Base-by-base conservation (phyloP, 2,888 invertebrate genomes). In the Achlya flavicornis region DNA sequence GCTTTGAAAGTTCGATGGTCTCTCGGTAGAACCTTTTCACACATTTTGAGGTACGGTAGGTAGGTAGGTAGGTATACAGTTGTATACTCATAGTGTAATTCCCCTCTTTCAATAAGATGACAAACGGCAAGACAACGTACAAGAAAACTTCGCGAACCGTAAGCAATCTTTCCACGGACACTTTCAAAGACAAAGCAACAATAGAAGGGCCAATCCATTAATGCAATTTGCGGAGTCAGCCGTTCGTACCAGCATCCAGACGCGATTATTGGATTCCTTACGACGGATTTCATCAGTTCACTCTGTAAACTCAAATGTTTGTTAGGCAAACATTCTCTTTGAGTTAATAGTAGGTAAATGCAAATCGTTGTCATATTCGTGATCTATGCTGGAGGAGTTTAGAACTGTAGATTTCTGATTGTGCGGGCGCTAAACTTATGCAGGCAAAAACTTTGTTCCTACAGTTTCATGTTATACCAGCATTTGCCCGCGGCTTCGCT, bases 221-320 rank as follows among this genome's bases (percentile, higher is more conserved):
- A 85, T 84, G 79, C 81, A 80, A 85, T 85, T 84, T 84, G 79
- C 75, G 72, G 74, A 77, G 79, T 78, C 83, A 83, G 83, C 78
- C 73, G 75, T 76, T 74, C 76, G 75, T 73, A 70, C 73, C 71
- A 53, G 53, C 19, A 53, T 53, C 53, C 48, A 62, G 62, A 48
- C 26, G 26, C 41, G 57, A 73, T 74, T 80, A 80, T 78, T 79
- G 75, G 76, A 80, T 78, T 78, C 73, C 68, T 70, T 60, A 67
- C 70, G 72, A 74, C 69, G 61, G 11, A 57, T 64, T 68, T 68
- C 66, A 68, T 66, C 66, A 64, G 68, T 62, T 63, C 63, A 64
- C 64, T 59, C 60, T 41, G 43, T 41, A 53, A 41, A 53, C 53
- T 60, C 60, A 26, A 41, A 41, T 41, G 41, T 43, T 60, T 60